These are phyloP conservation scores for Nilaparvata lugens DNA, from an alignment of 1,140 invertebrate genomes.

Conservation along the genomic window DNA sequence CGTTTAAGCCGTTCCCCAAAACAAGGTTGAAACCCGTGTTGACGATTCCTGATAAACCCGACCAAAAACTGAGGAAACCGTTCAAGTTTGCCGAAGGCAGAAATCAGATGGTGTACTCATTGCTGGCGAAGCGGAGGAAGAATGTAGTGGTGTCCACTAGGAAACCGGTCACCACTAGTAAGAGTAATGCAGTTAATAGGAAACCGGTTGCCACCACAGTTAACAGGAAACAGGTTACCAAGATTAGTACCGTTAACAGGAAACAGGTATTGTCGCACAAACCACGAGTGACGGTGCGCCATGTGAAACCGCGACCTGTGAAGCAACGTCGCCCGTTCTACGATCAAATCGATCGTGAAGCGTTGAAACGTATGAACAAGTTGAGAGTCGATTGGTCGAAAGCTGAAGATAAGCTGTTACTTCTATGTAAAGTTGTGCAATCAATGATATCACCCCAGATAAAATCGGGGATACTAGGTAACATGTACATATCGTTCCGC, in stretches of 20 bases:
- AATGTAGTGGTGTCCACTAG: not conserved
- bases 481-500: constrained; percentile 41
- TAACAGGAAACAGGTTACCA: too few species aligned
- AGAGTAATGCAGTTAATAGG: too few species aligned
- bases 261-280: too few species aligned
- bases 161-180: too few species aligned
- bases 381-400: constrained; percentile 48
- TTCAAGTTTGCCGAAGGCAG: not conserved
- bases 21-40: not conserved
- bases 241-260: not conserved
- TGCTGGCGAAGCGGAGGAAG: not conserved
- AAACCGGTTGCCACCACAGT: too few species aligned
- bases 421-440: constrained; percentile 57
- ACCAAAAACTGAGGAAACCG: not conserved
- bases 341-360: constrained; percentile 56
- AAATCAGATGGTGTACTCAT: not conserved
- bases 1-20: not conserved
- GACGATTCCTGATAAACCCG: not conserved
- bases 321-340: constrained; percentile 38
- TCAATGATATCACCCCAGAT: constrained; percentile 48
- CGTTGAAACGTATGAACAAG: constrained; percentile 53
- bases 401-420: constrained; percentile 51
- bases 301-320: constrained; percentile 11
- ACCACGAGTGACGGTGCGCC: constrained; percentile 4
- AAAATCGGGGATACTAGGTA: constrained; percentile 38